Base-by-base conservation (phyloP, 2,888 invertebrate species). In the Cantharis rustica region DNA sequence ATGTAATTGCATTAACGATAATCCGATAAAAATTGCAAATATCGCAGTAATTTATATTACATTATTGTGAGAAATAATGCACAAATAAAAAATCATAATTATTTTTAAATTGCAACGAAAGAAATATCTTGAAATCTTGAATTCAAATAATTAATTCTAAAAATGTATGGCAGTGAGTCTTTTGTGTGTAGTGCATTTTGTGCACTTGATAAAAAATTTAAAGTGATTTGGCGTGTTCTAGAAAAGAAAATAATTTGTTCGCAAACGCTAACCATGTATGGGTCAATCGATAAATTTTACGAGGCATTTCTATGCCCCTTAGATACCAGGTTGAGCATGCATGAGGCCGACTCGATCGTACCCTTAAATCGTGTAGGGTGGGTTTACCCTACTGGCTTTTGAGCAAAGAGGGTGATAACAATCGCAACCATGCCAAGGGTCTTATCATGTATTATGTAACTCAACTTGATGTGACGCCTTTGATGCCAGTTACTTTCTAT, bases 271-370 rank as follows among this genome's bases (percentile, higher is more conserved):
- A 83, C 83, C 85, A 85, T 85, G 84, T 84, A 85, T 84, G 81
- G 82, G 84, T 82, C 82, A 85, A 86, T 86, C 86, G 83, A 86
- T 86, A 85, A 84, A 85, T 86, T 86, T 86, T 85, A 85, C 83
- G 83, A 81, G 83, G 84, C 83, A 85, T 85, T 85, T 85, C 84
- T 84, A 83, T 82, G 85, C 85, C 84, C 84, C 85, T 86, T 86
- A 86, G 82, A 82, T 78, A 81, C 80, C 77, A 81, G 80, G 80
- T 82, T 81, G 82, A 81, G 80, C 84, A 86, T 86, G 85, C 83
- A 84, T 83, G 81, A 83, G 85, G 84, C 85, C 85, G 86, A 85
- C 76, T 86, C 84, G 82, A 84, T 83, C 81, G 80, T 72, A 79
- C 81, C 75, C 74, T 75, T 75, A 78, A 79, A 78, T 72, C 79